Evolutionary conservation across 2,113 vertebrate genomes (phyloP).

Genomic region (Leptocoma aspasia): DNA sequence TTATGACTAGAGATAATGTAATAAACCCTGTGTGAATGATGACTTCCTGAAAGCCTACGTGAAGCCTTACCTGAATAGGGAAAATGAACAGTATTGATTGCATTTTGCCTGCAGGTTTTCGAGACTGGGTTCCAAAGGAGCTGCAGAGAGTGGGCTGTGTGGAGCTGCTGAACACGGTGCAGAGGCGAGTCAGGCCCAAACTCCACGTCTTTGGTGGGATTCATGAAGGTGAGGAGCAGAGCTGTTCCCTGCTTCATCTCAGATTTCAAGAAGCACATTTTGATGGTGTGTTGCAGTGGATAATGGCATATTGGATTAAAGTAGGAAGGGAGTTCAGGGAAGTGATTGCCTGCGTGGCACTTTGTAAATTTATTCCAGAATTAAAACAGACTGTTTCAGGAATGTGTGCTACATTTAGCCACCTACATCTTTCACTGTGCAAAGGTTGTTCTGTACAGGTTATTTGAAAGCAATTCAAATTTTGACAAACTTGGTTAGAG

Average conservation of each 20-base stretch:
- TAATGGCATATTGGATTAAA: neutral
- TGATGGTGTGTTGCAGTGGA: neutral
- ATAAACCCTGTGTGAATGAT: conserved; percentile 72
- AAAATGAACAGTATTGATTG: conserved; percentile 65
- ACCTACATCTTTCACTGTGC: conserved; percentile 19
- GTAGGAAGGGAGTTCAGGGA: neutral
- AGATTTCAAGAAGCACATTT: neutral
- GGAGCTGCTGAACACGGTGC: conserved; percentile 96
- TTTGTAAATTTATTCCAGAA: conserved; percentile 3
- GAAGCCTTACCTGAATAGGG: conserved; percentile 68
- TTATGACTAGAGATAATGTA: conserved; percentile 80
- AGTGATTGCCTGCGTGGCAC: neutral
- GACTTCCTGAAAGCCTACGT: conserved; percentile 73
- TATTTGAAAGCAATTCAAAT: conserved; percentile 27
- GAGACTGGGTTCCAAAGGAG: conserved; percentile 98
- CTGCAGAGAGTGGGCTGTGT: conserved; percentile 96
- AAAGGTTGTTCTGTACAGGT: conserved; percentile 15
- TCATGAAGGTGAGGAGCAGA: conserved; percentile 86
- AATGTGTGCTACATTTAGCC: neutral
- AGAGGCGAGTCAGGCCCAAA: conserved; percentile 93
- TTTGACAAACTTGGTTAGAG: conserved; percentile 20
- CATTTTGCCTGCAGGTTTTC: conserved; percentile 82
- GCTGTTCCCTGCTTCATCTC: neutral
- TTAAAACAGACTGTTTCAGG: conserved; percentile 3
- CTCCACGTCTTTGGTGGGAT: conserved; percentile 96